Evolutionary conservation across 1,140 invertebrate species (phyloP).

Genomic region (Drosophila seguyi): DNA sequence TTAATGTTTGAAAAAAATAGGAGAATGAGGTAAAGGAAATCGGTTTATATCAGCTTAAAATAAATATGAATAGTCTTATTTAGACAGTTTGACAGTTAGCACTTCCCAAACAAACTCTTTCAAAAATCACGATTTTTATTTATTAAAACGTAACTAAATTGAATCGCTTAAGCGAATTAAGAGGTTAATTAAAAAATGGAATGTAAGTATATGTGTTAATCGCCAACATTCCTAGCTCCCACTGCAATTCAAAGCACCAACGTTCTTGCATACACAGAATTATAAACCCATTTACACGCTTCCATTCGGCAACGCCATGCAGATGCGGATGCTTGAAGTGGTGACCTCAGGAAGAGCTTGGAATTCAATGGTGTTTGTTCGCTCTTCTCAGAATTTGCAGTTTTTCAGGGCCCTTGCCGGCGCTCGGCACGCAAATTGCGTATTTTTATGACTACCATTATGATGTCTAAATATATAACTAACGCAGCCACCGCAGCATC

Average conservation of each 20-base stretch:
- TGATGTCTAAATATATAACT: conserved; percentile 49
- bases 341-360: conserved; percentile 15
- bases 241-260: background rate
- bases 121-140: background rate
- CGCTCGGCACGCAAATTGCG: conserved; percentile 32
- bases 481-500: conserved; percentile 22
- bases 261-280: conserved; percentile 2
- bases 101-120: background rate
- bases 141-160: background rate
- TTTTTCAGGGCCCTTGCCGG: conserved; percentile 11
- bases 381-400: conserved; percentile 22
- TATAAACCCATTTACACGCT: conserved; percentile 23
- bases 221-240: too few relatives aligned
- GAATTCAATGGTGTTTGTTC: conserved; percentile 21
- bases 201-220: background rate
- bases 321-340: conserved; percentile 19
- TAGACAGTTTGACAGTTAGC: background rate
- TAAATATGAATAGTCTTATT: too few relatives aligned
- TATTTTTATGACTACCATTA: conserved; percentile 53
- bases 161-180: background rate
- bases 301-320: conserved; percentile 27
- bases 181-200: background rate
- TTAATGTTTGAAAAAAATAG: background rate
- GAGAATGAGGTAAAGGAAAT: too few relatives aligned
- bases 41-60: background rate